Conservation (phyloP, 2,797 vertebrate genomes). For the Premnoplex brunnescens region DNA sequence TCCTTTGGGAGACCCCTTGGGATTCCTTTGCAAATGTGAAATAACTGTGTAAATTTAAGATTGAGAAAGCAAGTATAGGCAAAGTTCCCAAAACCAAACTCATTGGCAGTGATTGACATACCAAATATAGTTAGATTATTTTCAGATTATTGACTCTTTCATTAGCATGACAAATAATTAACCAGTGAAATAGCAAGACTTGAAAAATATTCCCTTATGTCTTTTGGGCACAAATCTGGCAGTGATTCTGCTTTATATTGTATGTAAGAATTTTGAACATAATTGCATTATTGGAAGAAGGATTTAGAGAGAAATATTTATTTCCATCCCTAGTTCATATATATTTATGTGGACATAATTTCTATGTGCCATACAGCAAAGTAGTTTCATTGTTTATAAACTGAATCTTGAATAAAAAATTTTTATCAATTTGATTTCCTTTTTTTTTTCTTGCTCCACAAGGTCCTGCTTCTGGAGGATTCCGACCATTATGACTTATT, state of each 20-base stretch:
- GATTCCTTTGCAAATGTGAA: background rate
- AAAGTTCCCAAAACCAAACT: background rate
- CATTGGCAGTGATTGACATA: background rate
- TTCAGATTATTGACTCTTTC: background rate
- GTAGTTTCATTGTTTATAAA: background rate
- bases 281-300: background rate
- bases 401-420: background rate
- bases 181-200: background rate
- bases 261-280: background rate
- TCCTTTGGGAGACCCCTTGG: background rate
- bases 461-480: slow-evolving; percentile 80
- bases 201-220: background rate
- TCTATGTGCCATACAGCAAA: background rate
- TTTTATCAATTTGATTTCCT: background rate
- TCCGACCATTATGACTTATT: slow-evolving; percentile 80
- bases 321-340: background rate
- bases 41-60: background rate
- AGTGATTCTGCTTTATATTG: background rate
- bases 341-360: background rate
- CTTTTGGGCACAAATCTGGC: background rate
- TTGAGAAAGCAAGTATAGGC: background rate
- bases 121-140: background rate
- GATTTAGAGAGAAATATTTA: background rate
- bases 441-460: slow-evolving; percentile 8
- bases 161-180: background rate